phyloP scores from a whole-genome alignment of 2,888 invertebrate species.

The Limenitis camilla region DNA sequence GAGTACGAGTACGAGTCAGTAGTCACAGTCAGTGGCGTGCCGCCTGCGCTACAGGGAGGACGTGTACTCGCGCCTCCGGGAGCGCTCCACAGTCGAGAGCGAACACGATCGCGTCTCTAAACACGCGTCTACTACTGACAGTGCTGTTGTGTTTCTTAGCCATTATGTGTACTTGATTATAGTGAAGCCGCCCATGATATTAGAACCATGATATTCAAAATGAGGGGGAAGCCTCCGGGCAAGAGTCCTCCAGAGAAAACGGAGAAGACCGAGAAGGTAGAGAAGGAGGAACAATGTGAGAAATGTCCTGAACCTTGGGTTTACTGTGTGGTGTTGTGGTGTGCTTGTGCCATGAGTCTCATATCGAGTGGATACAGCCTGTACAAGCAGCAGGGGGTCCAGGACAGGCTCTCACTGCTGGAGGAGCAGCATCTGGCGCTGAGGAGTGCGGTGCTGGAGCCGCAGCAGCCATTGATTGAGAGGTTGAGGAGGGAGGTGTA shows the following conservation, averaged over 20 bases:
- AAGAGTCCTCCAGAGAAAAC: constrained; percentile 37
- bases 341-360: constrained; percentile 79
- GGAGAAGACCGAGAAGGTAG: constrained; percentile 30
- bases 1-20: constrained; percentile 15
- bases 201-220: constrained; percentile 58
- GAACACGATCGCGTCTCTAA: constrained; percentile 46
- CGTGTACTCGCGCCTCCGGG: constrained; percentile 33
- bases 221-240: constrained; percentile 55
- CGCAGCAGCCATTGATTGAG: constrained; percentile 71
- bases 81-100: constrained; percentile 39
- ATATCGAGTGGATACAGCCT: constrained; percentile 75
- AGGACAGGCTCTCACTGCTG: constrained; percentile 65
- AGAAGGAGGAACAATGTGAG: constrained; percentile 52
- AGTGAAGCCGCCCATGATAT: constrained; percentile 23
- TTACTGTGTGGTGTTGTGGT: constrained; percentile 74
- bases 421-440: constrained; percentile 74
- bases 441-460: constrained; percentile 68
- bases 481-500: constrained; percentile 71
- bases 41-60: constrained; percentile 45
- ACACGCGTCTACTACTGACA: constrained; percentile 7
- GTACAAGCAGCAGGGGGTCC: constrained; percentile 73
- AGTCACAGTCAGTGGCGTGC: constrained; percentile 65
- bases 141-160: not conserved
- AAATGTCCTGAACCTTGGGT: constrained; percentile 60
- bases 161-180: constrained; percentile 1